Conservation (phyloP, 2,113 vertebrate species). For the Nettapus auritus region DNA sequence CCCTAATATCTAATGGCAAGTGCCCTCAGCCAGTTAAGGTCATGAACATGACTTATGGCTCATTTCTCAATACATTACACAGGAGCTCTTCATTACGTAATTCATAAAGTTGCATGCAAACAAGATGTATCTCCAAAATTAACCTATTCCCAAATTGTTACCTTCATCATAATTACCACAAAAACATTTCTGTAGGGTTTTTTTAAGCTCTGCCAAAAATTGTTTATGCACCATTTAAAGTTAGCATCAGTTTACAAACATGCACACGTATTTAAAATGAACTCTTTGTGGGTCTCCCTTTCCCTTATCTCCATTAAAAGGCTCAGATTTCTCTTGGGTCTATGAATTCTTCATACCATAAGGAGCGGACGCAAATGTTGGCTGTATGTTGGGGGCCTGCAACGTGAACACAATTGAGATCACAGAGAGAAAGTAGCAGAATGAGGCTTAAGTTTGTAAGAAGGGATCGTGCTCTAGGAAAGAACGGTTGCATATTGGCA, state of each 20-base stretch:
- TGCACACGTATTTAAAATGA: not conserved
- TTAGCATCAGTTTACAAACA: not conserved
- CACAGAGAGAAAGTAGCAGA: not conserved
- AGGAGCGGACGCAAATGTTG: not conserved
- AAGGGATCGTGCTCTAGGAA: not conserved
- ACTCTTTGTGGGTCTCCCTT: not conserved
- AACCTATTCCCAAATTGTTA: not conserved
- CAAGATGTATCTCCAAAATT: not conserved
- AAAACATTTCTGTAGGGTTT: not conserved
- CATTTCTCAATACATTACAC: not conserved
- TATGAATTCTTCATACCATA: not conserved
- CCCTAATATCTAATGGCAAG: not conserved
- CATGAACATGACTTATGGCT: not conserved
- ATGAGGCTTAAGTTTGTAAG: not conserved
- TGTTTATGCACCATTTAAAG: not conserved
- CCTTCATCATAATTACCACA: not conserved
- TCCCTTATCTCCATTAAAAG: not conserved
- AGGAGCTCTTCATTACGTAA: not conserved
- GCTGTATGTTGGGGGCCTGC: not conserved
- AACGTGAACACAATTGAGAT: accelerated
- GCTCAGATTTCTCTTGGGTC: not conserved
- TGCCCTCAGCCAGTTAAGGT: not conserved
- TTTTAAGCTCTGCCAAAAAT: not conserved
- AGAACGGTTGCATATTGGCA: not conserved
- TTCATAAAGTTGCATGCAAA: not conserved